Base-by-base conservation (phyloP, 2,113 vertebrate genomes). In the Thymallus thymallus region DNA sequence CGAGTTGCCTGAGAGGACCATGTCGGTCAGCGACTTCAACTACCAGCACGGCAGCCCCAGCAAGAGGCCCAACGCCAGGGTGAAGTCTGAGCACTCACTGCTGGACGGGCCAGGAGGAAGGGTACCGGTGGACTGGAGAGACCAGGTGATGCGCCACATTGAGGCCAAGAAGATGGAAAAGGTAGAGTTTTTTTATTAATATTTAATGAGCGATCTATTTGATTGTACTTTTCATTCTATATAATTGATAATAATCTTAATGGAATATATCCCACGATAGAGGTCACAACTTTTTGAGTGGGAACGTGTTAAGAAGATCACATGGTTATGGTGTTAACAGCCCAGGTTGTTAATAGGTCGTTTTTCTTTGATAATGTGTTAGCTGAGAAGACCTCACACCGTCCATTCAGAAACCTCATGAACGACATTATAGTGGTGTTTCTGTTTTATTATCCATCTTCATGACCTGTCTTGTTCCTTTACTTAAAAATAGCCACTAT, bases 101-200 rank as follows among this genome's bases (percentile, higher is more conserved):
- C 82, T 98, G 84, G 98, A 99, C 6, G 91, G 92, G 67, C 86
- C 94, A 2, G 95, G 91, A 72, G 93, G 89, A 69, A 93, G 96
- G 89, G 98, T 99, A 73, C 98, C 97, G 62, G 79, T 88, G 7
- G 96, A 99, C 84, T 99, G 98, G 98, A 94, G 97, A 82, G 96
- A 98, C 87, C 98, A 98, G 88, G 96, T 99, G 88, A 95, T 98
- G 90, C 92, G 97, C 80, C 97, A 98, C 87, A 98, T 99, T 48
- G 96, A 98, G 83, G 94, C 96, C 76, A 99, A 97, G 91, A 98
- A 98, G 79, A 90, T 98, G 89, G 98, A 99, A 92, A 99, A 99
- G 96, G 97, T 98, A 96, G 92, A 77, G 61, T 75, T 6, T 26
- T 26, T 32, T 13, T 5, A 3, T 2, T 0, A 12, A 41, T 41